Evolutionary conservation across 2,888 invertebrate species (phyloP), one percentile per base, ranked within the genome.

Genomic region (Artemia sinica): DNA sequence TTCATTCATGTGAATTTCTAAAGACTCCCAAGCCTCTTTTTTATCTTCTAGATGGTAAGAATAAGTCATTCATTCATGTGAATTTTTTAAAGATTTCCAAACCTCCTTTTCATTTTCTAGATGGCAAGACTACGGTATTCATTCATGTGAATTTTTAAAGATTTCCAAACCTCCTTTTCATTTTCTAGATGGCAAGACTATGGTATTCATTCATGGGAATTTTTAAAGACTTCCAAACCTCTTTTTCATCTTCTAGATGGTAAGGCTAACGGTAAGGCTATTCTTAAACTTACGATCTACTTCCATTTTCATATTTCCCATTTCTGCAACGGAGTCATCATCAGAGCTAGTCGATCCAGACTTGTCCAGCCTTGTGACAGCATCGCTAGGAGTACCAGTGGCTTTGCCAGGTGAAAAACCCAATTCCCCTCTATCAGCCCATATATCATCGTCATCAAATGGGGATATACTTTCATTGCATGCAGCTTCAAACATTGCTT

Each of bases 401-500:
- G 58, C n/a, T 28, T 28, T 28, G 28, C 28, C 28, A 28, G 28
- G 28, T 58, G 58, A 14, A 18, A 58, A 58, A 18, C 58, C 58
- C 14, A 58, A 18, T 58, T 58, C 58, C 11, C 58, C 58, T 10
- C 58, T n/a, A 18, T 58, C 58, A 8, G 58, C 58, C 58, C 58
- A 58, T 14, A 58, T 58, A n/a, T 58, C 58, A 18, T 58, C 58
- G 58, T 58, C 58, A n/a, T 18, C 58, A 10, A 58, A 58, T 10
- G 14, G 58, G 14, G n/a, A n/a, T n/a, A 58, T 58, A n/a, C 18
- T 58, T 18, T 58, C 58, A 14, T 58, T 18, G 10, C 58, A 58
- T 18, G 58, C 58, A 18, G 58, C 58, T 58, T 58, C 58, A 58
- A 58, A 58, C 18, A 58, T 14, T 14, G 58, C 58, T 10, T 58